A percentile compares a stretch with the other conserved stretches of the same genome.
phyloP scores from a whole-genome alignment of 2,113 vertebrate genomes.

The Lutjanus erythropterus region DNA sequence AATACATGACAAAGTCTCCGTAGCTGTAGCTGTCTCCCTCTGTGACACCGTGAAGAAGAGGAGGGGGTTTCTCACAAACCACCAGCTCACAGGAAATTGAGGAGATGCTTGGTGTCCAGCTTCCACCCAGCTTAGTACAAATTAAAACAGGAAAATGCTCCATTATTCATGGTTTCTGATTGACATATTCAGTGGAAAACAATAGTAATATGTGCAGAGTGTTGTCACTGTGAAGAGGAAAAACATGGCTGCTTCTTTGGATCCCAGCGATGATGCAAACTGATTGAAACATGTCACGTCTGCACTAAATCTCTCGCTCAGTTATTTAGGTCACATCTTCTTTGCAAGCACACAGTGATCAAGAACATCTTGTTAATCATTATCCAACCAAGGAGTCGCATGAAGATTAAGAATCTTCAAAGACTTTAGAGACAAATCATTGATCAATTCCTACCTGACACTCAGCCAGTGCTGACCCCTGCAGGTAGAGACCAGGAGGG shows the following conservation, averaged over 20 bases:
- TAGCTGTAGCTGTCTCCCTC: slow-evolving; percentile 88
- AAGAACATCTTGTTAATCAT: neutral
- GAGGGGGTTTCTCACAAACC: slow-evolving; percentile 88
- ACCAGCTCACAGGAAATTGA: slow-evolving; percentile 88
- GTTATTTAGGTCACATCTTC: neutral
- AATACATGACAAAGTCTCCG: slow-evolving; percentile 87
- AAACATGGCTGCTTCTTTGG: neutral
- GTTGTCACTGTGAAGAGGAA: neutral
- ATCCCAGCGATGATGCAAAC: neutral
- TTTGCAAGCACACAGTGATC: neutral
- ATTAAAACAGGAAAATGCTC: neutral
- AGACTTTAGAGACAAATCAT: neutral
- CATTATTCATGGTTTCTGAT: slow-evolving; percentile 17
- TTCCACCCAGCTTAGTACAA: slow-evolving; percentile 84
- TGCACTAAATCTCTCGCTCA: neutral
- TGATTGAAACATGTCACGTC: neutral
- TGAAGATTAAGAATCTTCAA: neutral
- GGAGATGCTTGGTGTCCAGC: slow-evolving; percentile 90
- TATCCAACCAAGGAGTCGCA: neutral
- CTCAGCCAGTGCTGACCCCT: slow-evolving; percentile 83
- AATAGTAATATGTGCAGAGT: neutral
- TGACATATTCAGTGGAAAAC: neutral
- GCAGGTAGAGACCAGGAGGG: slow-evolving; percentile 87
- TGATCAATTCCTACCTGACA: slow-evolving; percentile 87
- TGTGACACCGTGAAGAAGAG: slow-evolving; percentile 86